phyloP scores from a whole-genome alignment of 2,113 vertebrate genomes.

The Anseranas semipalmata region DNA sequence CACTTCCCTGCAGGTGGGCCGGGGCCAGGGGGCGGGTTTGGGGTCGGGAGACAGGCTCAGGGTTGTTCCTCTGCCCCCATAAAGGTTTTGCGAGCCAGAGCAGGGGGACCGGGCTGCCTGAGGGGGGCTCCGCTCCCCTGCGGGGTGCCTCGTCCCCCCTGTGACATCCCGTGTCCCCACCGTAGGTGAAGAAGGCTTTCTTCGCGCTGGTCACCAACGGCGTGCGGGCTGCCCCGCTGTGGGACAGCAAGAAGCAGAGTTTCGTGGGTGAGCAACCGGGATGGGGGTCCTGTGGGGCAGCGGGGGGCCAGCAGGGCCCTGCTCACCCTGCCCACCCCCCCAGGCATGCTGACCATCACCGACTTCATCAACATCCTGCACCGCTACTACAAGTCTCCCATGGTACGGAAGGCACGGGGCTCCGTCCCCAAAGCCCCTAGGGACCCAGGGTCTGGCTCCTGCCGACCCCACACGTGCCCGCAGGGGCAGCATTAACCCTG shows the following conservation, averaged over 20 bases:
- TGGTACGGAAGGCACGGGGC: constrained; percentile 78
- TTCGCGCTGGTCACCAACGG: constrained; percentile 97
- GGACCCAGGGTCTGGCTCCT: accelerated
- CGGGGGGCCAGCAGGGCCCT: not conserved
- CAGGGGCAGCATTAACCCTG: accelerated
- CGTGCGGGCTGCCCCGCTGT: constrained; percentile 93
- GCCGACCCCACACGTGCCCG: accelerated
- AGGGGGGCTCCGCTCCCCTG: accelerated
- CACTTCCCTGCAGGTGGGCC: constrained; percentile 91
- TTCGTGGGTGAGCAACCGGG: constrained; percentile 87
- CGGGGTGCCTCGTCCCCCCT: not conserved
- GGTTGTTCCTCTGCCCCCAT: accelerated
- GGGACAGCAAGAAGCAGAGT: constrained; percentile 97
- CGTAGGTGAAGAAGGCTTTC: constrained; percentile 97
- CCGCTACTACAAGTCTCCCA: constrained; percentile 95
- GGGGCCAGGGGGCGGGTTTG: not conserved
- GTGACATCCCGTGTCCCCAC: not conserved
- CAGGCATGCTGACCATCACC: constrained; percentile 97
- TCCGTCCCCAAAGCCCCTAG: accelerated
- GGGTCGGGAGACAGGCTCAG: accelerated
- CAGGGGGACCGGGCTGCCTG: accelerated
- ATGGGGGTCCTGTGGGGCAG: not conserved
- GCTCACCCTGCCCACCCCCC: not conserved
- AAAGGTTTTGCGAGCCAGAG: accelerated
- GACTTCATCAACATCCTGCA: constrained; percentile 99